Evolutionary conservation across 1,140 invertebrate genomes (phyloP), one percentile per base, ranked within the genome.

Genomic region (Drosophila prosaltans): DNA sequence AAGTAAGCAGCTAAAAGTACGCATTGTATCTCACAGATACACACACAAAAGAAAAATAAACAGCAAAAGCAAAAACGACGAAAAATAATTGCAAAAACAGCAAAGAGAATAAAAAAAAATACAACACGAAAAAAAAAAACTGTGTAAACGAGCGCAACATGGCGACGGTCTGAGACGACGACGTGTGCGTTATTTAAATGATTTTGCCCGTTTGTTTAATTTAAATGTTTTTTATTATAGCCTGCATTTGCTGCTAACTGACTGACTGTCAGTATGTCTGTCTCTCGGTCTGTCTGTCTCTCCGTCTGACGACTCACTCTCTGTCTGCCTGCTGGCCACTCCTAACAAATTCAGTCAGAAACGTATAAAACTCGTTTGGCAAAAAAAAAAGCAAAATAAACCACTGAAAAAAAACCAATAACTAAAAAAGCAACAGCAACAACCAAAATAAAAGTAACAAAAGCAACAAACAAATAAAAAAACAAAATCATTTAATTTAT

Each of bases 101-200:
- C 32, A 36, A 36, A 36, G 32, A 36, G 78, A 85, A 81, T 68
- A 48, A 54, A 71, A 81, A 77, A 78, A 57, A 39, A 60, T 28
- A 45, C 32, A 61, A 40, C 65, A 64, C 32, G 16, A 16, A 58
- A 66, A 70, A 63, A 68, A 66, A 45, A 73, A 85, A 72, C 67
- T 76, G 68, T 69, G 69, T 36, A 85, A 85, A 81, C 74, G 78
- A 69, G 63, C 81, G 65, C 71, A 82, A 73, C 73, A 80, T 79
- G 81, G 65, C 78, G 65, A 72, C 32, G 70, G 58, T 48, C 58
- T 62, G 54, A 48, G 61, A 71, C 65, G 62, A 45, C 77, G 59
- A 78, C 67, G 83, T 88, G 77, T 88, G 83, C 83, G 83, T 86
- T 86, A 86, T 86, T 86, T 86, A 86, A 86, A 86, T 86, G 80